These are phyloP conservation scores for Melieria picta DNA, from an alignment of 2,888 invertebrate species.

Conservation along the genomic window DNA sequence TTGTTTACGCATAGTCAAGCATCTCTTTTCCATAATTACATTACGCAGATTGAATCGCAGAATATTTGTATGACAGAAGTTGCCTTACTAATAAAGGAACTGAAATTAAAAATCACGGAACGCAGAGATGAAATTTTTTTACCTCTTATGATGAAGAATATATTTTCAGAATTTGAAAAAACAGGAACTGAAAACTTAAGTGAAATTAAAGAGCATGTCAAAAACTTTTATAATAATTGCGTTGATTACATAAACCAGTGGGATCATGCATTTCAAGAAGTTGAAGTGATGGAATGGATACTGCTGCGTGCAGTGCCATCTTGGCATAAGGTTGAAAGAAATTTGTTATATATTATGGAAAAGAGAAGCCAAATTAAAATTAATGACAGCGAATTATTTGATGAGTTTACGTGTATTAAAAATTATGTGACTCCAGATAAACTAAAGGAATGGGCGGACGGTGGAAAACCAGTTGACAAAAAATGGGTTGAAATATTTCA, in stretches of 20 bases:
- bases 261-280: slow-evolving; percentile 29
- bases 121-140: slow-evolving; percentile 35
- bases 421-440: slow-evolving; percentile 29
- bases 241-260: slow-evolving; percentile 37
- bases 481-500: no score
- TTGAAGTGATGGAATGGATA: slow-evolving; percentile 35
- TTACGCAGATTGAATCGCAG: slow-evolving; percentile 36
- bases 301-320: slow-evolving; percentile 30
- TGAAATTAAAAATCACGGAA: slow-evolving; percentile 34
- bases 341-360: slow-evolving; percentile 32
- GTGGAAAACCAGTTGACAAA: no score
- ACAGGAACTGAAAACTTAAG: slow-evolving; percentile 10
- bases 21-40: slow-evolving; percentile 37
- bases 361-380: slow-evolving; percentile 30
- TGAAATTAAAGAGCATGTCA: slow-evolving; percentile 21
- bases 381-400: slow-evolving; percentile 12
- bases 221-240: slow-evolving; percentile 31
- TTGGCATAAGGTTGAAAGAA: slow-evolving; percentile 30
- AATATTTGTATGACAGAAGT: slow-evolving; percentile 39
- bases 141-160: slow-evolving; percentile 31
- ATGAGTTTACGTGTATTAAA: slow-evolving; percentile 23
- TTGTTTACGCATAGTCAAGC: slow-evolving; percentile 36
- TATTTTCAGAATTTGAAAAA: slow-evolving; percentile 28
- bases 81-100: slow-evolving; percentile 30
- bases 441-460: neutral